Evolutionary conservation across 2,113 vertebrate species (phyloP).

Genomic region (Barnardius zonarius): DNA sequence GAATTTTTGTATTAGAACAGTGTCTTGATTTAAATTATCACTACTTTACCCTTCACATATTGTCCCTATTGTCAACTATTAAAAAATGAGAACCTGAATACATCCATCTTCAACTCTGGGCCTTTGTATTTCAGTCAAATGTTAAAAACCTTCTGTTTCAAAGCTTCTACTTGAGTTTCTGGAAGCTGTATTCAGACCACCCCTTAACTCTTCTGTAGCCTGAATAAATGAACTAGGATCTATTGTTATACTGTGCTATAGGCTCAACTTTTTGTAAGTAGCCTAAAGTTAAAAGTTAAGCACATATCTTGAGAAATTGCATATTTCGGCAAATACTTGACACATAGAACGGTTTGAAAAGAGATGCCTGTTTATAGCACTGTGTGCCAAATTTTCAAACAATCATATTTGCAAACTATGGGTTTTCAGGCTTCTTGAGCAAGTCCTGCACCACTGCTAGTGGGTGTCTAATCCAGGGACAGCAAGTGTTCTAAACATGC

Average conservation of each 20-base stretch:
- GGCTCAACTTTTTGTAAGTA: background rate
- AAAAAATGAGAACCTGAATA: background rate
- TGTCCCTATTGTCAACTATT: background rate
- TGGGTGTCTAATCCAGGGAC: background rate
- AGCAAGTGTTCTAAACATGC: background rate
- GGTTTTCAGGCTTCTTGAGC: background rate
- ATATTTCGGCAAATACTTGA: background rate
- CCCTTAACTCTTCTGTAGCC: background rate
- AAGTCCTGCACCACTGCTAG: background rate
- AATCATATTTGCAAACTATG: background rate
- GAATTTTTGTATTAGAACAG: background rate
- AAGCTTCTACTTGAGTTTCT: background rate
- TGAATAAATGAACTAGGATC: background rate
- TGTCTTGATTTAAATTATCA: background rate
- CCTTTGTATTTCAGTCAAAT: background rate
- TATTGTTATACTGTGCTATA: background rate
- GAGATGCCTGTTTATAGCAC: accelerated
- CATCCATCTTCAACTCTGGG: background rate
- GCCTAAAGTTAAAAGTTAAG: background rate
- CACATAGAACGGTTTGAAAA: background rate
- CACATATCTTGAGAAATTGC: background rate
- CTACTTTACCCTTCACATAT: background rate
- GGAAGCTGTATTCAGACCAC: background rate
- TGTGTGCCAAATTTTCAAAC: background rate
- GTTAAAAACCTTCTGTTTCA: background rate